Evolutionary conservation across 2,888 invertebrate species (phyloP).

Genomic region (Meandrusa payeni): DNA sequence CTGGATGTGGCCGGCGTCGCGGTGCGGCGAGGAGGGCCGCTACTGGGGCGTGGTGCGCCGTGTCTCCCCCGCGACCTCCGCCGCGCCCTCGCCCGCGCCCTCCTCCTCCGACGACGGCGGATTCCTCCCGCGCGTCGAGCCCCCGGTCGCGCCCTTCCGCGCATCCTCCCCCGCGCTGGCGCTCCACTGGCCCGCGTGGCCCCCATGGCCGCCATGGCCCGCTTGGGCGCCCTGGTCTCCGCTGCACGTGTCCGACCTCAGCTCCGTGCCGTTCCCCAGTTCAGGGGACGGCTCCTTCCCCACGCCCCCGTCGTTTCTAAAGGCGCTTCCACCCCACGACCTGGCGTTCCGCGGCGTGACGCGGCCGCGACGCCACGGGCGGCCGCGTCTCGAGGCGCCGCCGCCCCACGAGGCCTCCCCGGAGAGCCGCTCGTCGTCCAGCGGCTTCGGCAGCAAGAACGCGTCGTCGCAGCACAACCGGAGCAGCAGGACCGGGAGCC

Average conservation of each 20-base stretch:
- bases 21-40: constrained; percentile 73
- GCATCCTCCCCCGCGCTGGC: constrained; percentile 68
- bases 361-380: constrained; percentile 75
- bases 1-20: constrained; percentile 89
- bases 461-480: constrained; percentile 91
- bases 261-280: constrained; percentile 90
- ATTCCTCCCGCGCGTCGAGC: constrained; percentile 88
- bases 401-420: constrained; percentile 90
- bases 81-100: constrained; percentile 58
- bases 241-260: constrained; percentile 91
- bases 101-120: constrained; percentile 91
- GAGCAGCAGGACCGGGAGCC: constrained; percentile 85
- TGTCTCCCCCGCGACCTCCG: constrained; percentile 36
- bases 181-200: constrained; percentile 74
- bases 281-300: constrained; percentile 90
- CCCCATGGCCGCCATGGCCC: constrained; percentile 85
- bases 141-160: constrained; percentile 74
- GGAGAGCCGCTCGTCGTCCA: constrained; percentile 92
- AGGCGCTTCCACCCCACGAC: constrained; percentile 79
- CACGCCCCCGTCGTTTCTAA: constrained; percentile 85
- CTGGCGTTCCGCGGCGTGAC: constrained; percentile 79
- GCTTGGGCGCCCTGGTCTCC: constrained; percentile 86
- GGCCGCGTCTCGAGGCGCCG: constrained; percentile 84
- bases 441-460: constrained; percentile 95
- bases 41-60: constrained; percentile 45